Evolutionary conservation across 2,888 invertebrate genomes (phyloP), one percentile per base, ranked within the genome.

Genomic region (Oscheius sp.): DNA sequence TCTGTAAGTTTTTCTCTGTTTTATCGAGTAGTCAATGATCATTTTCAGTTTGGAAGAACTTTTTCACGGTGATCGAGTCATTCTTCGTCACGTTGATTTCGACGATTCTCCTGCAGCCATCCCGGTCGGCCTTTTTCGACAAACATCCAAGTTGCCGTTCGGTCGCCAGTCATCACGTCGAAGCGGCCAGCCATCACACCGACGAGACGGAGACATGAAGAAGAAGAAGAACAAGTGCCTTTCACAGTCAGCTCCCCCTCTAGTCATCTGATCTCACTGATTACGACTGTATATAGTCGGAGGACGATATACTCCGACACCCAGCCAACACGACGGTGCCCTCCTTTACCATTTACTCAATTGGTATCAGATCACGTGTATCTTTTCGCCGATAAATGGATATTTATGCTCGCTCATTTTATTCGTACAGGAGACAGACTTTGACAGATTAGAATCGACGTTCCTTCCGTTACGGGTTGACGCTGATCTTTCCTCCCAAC

Each of bases 11-110:
- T 35, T 35, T 9, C 35, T 35, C 35, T 35, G 3, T 35, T 35
- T 9, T 6, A 35, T 9, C 35, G 35, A 35, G 9, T 52, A 52
- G 66, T 18, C 21, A 35, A 9, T 63, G 6, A 12, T 21, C 16
- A 3, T 68, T 68, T 86, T 72, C 70, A 86, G 86, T 85, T 69
- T 86, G 86, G 86, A 86, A 86, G 78, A 86, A 86, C 73, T 79
- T 84, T 66, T 82, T 81, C 58, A 85, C 82, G 9, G 82, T 87
- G 23, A 70, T 85, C 63, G 86, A 86, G 71, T 81, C 86, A n/a
- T 86, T 86, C 74, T 73, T 83, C 63, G 85, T 86, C 23, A 84
- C 85, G n/a, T 68, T 87, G 5, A 82, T 87, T 64, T 82, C 86
- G 9, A 85, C 86, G 0, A 76, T 84, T 9, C 78, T 86, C n/a